Percentiles rank a stretch among this genome's conserved stretches.
phyloP scores from a whole-genome alignment of 2,113 vertebrate genomes.

The Nyctereutes procyonoides region DNA sequence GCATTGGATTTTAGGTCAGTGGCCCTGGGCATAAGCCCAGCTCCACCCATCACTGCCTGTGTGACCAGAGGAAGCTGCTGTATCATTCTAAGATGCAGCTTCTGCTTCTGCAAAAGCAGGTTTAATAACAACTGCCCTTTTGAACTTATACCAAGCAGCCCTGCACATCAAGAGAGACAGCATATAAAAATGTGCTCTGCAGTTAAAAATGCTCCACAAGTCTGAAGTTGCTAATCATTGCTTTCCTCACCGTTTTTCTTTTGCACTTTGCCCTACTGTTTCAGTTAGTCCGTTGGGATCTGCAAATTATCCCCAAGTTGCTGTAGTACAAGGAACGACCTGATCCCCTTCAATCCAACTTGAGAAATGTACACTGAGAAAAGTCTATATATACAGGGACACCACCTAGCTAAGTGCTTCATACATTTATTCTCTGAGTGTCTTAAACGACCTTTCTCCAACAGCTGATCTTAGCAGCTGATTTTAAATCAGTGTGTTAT shows the following conservation, averaged over 20 bases:
- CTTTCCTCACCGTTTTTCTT: background rate
- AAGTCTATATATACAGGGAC: conserved; percentile 23
- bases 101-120: background rate
- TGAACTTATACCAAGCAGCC: background rate
- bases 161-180: background rate
- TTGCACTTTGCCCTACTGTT: background rate
- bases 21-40: background rate
- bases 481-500: conserved; percentile 23
- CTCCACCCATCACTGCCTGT: background rate
- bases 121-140: background rate
- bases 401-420: background rate
- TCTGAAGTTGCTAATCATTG: background rate
- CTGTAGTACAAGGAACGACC: conserved; percentile 36
- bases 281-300: background rate
- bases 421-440: conserved; percentile 38
- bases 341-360: conserved; percentile 38
- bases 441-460: conserved; percentile 59
- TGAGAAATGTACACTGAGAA: background rate
- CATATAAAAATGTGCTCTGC: background rate
- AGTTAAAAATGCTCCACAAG: background rate
- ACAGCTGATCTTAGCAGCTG: background rate
- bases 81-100: background rate
- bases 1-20: background rate
- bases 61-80: background rate
- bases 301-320: conserved; percentile 28